Evolutionary conservation across 2,797 vertebrate species (phyloP).

Genomic region (Mergus octosetaceus): DNA sequence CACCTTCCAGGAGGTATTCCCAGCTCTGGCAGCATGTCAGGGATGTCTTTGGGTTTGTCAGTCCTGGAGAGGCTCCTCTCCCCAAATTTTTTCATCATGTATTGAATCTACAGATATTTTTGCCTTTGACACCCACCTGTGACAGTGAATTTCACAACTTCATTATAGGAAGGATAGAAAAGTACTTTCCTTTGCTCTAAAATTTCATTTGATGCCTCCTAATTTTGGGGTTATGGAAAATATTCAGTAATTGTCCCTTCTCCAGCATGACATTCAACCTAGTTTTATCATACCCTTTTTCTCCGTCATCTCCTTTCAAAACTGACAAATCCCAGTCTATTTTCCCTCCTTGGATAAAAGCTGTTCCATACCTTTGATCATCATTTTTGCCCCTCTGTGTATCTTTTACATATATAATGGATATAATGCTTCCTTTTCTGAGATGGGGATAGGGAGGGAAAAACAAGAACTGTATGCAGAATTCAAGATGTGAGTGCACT

Average conservation of each 20-base stretch:
- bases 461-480: background rate
- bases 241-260: background rate
- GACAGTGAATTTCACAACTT: background rate
- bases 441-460: background rate
- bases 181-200: background rate
- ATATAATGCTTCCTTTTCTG: background rate
- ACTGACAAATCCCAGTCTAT: slow-evolving; percentile 23
- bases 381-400: slow-evolving; percentile 6
- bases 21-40: background rate
- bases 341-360: slow-evolving; percentile 38
- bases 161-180: no score
- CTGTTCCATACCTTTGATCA: slow-evolving; percentile 43
- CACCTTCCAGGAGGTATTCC: background rate
- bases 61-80: background rate
- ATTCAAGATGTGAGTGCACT: background rate
- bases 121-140: background rate
- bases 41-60: background rate
- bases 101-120: background rate
- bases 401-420: background rate
- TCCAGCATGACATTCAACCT: background rate
- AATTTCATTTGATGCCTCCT: background rate
- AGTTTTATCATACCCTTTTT: background rate
- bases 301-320: background rate
- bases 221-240: background rate
- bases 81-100: background rate